Conservation (phyloP, 2,888 invertebrate genomes). For the Clostera curtula region DNA sequence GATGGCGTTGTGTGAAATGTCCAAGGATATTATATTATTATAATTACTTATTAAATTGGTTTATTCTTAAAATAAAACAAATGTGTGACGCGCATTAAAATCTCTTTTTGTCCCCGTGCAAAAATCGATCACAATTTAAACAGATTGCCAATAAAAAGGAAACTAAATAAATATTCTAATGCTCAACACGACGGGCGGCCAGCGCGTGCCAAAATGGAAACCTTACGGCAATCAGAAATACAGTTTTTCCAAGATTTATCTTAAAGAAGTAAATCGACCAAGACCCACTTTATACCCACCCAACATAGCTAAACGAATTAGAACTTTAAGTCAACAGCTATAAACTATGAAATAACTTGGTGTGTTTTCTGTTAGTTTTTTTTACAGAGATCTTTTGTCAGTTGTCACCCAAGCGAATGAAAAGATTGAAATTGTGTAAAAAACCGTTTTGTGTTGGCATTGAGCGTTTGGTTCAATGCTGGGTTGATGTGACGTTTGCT, state of each 20-base stretch:
- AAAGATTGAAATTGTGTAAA: conserved; percentile 70
- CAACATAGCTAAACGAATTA: conserved; percentile 15
- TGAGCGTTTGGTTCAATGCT: conserved; percentile 52
- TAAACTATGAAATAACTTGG: conserved; percentile 24
- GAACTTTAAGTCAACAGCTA: conserved; percentile 25
- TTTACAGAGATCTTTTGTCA: conserved; percentile 53
- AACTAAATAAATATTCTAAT: conserved; percentile 33
- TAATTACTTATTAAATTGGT: too few species aligned
- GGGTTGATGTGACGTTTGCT: too few species aligned
- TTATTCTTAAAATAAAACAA: too few species aligned
- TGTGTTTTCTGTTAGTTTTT: conserved; percentile 23
- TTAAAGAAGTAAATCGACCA: conserved; percentile 49
- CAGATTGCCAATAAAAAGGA: conserved; percentile 6
- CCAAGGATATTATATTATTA: too few species aligned
- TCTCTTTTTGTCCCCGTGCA: too few species aligned
- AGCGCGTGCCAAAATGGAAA: conserved; percentile 50
- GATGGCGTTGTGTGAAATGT: too few species aligned
- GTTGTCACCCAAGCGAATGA: conserved; percentile 63
- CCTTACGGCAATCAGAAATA: conserved; percentile 37
- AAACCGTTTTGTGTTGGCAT: conserved; percentile 66
- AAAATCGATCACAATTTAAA: too few species aligned
- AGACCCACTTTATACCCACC: conserved; percentile 45
- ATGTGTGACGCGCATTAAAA: too few species aligned
- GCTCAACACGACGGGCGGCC: conserved; percentile 33
- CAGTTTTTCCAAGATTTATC: conserved; percentile 42